These are phyloP conservation scores for Cyanocitta stelleri DNA, from an alignment of 2,113 vertebrate genomes.

Conservation along the genomic window DNA sequence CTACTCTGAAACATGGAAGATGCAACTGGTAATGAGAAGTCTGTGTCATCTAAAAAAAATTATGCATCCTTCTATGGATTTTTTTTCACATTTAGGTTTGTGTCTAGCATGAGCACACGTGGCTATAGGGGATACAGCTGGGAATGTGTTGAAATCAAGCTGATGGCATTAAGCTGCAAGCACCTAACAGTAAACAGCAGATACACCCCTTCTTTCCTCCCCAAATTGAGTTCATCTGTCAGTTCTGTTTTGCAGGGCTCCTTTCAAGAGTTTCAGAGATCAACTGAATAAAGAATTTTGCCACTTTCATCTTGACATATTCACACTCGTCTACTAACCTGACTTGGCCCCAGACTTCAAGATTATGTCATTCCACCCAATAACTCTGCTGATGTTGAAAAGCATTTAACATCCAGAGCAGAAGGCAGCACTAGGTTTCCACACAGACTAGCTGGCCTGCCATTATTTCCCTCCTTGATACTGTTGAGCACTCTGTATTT, in stretches of 20 bases:
- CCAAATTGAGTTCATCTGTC: background rate
- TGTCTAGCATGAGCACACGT: background rate
- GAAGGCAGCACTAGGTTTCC: background rate
- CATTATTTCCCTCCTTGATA: background rate
- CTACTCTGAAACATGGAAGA: background rate
- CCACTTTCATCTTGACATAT: background rate
- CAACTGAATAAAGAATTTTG: conserved; percentile 13
- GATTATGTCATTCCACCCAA: background rate
- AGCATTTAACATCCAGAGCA: background rate
- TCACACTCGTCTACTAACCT: background rate
- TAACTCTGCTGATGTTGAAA: background rate
- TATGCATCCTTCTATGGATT: background rate
- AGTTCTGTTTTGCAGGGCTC: background rate
- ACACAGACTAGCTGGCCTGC: background rate
- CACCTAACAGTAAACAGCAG: background rate
- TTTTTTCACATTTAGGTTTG: background rate
- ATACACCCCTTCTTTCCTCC: background rate
- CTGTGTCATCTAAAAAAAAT: background rate
- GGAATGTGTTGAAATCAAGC: background rate
- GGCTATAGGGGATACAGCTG: background rate
- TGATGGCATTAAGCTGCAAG: background rate
- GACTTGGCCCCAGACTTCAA: background rate
- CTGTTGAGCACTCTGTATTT: background rate
- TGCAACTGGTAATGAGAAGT: background rate
- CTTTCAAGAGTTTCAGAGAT: background rate